phyloP scores from a whole-genome alignment of 2,888 invertebrate genomes.

The Lapara coniferarum region DNA sequence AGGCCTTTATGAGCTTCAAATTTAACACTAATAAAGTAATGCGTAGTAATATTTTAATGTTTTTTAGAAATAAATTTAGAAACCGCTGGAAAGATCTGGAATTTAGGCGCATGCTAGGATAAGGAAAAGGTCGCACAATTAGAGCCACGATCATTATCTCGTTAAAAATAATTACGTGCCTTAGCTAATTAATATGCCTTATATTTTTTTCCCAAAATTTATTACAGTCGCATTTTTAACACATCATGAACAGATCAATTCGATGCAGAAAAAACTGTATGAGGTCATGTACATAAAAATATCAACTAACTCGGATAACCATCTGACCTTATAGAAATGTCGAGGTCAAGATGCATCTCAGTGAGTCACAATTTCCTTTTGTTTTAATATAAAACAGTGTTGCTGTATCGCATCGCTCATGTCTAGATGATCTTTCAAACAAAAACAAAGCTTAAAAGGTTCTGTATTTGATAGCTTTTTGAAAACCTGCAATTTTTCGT shows the following conservation, averaged over 20 bases:
- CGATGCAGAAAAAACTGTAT: slow-evolving; percentile 33
- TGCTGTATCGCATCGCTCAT: background rate
- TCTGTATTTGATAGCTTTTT: background rate
- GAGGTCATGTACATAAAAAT: slow-evolving; percentile 40
- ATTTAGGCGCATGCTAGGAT: no score
- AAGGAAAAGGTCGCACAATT: no score
- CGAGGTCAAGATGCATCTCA: slow-evolving; percentile 43
- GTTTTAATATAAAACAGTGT: slow-evolving; percentile 12
- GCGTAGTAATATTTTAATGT: background rate
- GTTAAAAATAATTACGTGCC: no score
- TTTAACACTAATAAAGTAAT: background rate
- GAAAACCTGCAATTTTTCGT: background rate
- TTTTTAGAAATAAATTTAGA: no score
- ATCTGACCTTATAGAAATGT: slow-evolving; percentile 52
- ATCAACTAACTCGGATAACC: slow-evolving; percentile 32
- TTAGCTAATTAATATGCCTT: no score
- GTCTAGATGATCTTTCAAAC: background rate
- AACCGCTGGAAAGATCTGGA: no score
- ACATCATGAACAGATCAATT: slow-evolving; percentile 13
- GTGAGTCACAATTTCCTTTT: slow-evolving; percentile 41
- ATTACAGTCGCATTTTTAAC: no score
- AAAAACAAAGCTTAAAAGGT: background rate
- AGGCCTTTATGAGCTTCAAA: background rate
- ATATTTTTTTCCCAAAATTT: no score
- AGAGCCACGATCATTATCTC: no score